phyloP scores from a whole-genome alignment of 2,113 vertebrate genomes.

The Anguilla japonica region DNA sequence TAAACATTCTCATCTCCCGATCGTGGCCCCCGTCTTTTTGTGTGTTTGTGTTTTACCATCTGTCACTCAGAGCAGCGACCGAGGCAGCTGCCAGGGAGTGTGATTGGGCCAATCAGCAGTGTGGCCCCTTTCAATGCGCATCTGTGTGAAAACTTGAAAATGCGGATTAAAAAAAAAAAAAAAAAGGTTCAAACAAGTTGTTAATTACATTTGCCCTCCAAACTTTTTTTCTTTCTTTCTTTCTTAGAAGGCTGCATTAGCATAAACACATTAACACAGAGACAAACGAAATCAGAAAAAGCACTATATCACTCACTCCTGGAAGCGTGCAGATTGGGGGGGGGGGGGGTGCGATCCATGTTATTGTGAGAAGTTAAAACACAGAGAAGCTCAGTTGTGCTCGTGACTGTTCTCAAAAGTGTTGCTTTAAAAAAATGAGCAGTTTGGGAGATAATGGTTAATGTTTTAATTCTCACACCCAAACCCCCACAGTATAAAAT shows the following conservation, averaged over 20 bases:
- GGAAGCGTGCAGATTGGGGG: neutral
- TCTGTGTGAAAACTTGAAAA: slow-evolving; percentile 68
- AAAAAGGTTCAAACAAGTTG: slow-evolving; percentile 54
- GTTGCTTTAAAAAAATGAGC: neutral
- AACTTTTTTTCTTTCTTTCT: slow-evolving; percentile 45
- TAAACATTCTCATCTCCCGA: slow-evolving; percentile 68
- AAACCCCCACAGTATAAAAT: neutral
- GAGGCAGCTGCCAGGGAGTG: slow-evolving; percentile 74
- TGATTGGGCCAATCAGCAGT: slow-evolving; percentile 75
- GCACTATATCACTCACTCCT: slow-evolving; percentile 7
- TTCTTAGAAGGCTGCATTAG: slow-evolving; percentile 54
- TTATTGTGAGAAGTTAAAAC: slow-evolving; percentile 9
- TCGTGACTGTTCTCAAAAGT: slow-evolving; percentile 2
- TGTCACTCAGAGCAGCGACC: slow-evolving; percentile 76
- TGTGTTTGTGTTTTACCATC: slow-evolving; percentile 78
- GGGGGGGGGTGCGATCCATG: neutral
- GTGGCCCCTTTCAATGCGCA: slow-evolving; percentile 72
- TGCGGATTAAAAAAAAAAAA: slow-evolving; percentile 49
- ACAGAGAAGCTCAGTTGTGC: neutral
- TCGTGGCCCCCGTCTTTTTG: slow-evolving; percentile 62
- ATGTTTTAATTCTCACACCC: neutral
- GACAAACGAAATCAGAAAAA: slow-evolving; percentile 16
- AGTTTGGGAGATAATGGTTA: neutral
- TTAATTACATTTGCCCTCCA: slow-evolving; percentile 68
- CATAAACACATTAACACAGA: slow-evolving; percentile 57